Evolutionary conservation across 2,113 vertebrate genomes (phyloP).

Genomic region (Xiphias gladius): DNA sequence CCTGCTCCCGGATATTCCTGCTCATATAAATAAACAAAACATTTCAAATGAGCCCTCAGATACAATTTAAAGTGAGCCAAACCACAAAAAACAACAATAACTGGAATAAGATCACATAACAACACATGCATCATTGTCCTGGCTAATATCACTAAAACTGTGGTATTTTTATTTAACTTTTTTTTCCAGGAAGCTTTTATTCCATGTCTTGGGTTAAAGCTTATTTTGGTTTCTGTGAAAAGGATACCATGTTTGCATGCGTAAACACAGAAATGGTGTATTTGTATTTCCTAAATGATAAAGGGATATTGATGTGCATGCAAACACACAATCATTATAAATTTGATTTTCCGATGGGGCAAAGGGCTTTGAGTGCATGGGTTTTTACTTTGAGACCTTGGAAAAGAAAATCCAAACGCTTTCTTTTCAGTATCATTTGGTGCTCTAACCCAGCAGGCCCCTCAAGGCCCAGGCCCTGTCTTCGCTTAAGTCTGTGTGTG

Average conservation of each 20-base stretch:
- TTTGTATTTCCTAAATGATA: conserved; percentile 54
- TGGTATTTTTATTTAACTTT: conserved; percentile 46
- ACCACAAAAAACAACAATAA: conserved; percentile 59
- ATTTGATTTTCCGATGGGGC: conserved; percentile 16
- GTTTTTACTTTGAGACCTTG: conserved; percentile 14
- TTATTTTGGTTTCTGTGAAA: conserved; percentile 57
- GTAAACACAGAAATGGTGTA: conserved; percentile 36
- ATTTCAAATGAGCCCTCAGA: conserved; percentile 56
- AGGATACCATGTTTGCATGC: conserved; percentile 53
- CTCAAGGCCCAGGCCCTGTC: conserved; percentile 10
- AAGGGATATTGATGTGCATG: conserved; percentile 29
- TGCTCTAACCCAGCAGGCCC: conserved; percentile 10
- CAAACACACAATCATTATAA: conserved; percentile 47
- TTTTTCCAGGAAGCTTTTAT: conserved; percentile 35
- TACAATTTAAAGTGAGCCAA: conserved; percentile 51
- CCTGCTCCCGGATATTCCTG: conserved; percentile 48
- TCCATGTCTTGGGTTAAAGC: conserved; percentile 21
- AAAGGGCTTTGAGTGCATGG: background rate
- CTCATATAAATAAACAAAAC: conserved; percentile 58
- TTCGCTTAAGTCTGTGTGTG: conserved; percentile 17
- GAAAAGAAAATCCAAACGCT: conserved; percentile 35
- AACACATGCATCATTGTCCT: conserved; percentile 58
- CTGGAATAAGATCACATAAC: conserved; percentile 41
- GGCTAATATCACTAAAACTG: conserved; percentile 63
- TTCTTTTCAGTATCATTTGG: background rate